A percentile compares a stretch with the other conserved stretches of the same genome.
These are phyloP conservation scores for Scaptomyza caliginosa DNA, from an alignment of 2,888 invertebrate species.

Conservation along the genomic window DNA sequence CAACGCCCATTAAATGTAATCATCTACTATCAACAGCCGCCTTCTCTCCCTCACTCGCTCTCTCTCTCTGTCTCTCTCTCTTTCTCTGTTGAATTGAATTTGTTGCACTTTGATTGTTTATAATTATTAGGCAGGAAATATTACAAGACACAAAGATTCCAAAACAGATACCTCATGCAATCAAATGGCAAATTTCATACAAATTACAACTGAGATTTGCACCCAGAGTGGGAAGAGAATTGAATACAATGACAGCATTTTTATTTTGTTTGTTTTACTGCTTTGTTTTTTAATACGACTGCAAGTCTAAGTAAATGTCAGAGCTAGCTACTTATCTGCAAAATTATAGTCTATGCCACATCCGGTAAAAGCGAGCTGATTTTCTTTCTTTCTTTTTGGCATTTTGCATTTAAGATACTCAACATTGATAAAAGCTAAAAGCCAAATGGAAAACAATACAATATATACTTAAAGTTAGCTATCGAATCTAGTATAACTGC, in stretches of 20 bases:
- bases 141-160: constrained; percentile 33
- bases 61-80: neutral
- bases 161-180: constrained; percentile 36
- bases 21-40: constrained; percentile 36
- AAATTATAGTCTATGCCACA: constrained; percentile 7
- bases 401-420: too few relatives aligned
- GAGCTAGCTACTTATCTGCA: neutral
- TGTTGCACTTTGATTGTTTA: constrained; percentile 59
- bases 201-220: constrained; percentile 30
- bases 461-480: neutral
- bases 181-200: constrained; percentile 39
- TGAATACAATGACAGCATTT: constrained; percentile 12
- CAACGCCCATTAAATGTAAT: constrained; percentile 65
- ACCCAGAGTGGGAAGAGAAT: constrained; percentile 2
- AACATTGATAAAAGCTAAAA: too few relatives aligned
- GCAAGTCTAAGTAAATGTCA: neutral
- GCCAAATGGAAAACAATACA: neutral
- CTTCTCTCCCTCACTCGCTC: neutral
- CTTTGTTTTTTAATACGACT: neutral
- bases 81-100: constrained; percentile 24
- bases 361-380: constrained; percentile 3
- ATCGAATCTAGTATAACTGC: neutral
- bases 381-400: neutral
- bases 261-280: constrained; percentile 3
- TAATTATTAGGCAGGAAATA: constrained; percentile 71